Conservation (phyloP, 2,113 vertebrate genomes). For the Cairina moschata region DNA sequence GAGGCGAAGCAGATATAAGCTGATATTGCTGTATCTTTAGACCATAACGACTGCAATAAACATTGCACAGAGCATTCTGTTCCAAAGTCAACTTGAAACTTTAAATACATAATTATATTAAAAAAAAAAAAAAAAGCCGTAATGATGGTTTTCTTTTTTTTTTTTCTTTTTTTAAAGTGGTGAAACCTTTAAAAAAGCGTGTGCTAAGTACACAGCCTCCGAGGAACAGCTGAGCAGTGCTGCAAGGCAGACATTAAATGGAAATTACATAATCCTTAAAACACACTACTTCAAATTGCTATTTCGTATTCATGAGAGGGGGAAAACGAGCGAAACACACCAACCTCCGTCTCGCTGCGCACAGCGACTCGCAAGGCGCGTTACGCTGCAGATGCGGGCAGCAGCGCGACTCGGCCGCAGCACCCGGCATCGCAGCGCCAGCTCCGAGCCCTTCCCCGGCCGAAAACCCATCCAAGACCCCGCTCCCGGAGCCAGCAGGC, state of each 20-base stretch:
- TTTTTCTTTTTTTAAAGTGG: not conserved
- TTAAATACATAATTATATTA: not conserved
- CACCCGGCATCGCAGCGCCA: no score
- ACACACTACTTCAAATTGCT: not conserved
- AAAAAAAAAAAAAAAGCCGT: not conserved
- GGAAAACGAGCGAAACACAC: not conserved
- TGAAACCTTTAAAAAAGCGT: not conserved
- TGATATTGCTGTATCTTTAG: not conserved
- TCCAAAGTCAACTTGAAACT: not conserved
- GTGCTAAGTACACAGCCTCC: not conserved
- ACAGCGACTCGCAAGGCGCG: not conserved
- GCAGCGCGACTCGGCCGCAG: not conserved
- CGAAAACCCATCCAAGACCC: no score
- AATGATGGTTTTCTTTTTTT: no score
- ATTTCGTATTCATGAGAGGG: not conserved
- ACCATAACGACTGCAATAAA: not conserved
- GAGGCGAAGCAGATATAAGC: not conserved
- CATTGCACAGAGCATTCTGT: not conserved
- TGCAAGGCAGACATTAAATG: not conserved
- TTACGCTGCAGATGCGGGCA: not conserved
- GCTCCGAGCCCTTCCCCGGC: no score
- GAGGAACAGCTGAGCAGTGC: not conserved
- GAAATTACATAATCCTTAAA: not conserved
- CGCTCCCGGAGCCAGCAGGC: no score
- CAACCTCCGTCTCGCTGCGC: not conserved